Conservation (phyloP, 2,797 vertebrate species). For the Rhynchotus rufescens region DNA sequence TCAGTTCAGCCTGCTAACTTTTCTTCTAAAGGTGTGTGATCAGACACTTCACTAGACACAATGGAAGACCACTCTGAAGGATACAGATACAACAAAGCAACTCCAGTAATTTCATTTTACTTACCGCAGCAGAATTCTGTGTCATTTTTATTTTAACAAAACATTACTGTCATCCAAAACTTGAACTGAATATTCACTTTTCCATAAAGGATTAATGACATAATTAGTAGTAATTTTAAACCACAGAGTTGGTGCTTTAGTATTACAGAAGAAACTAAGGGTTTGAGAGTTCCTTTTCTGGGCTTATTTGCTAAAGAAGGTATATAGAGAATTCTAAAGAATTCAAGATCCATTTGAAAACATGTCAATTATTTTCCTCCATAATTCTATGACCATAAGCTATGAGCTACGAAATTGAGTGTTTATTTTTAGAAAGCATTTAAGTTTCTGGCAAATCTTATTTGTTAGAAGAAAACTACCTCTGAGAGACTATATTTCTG, state of each 20-base stretch:
- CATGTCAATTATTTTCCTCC: background rate
- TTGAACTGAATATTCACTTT: background rate
- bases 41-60: background rate
- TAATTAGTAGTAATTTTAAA: background rate
- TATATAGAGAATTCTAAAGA: background rate
- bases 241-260: background rate
- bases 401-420: rapidly evolving
- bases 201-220: background rate
- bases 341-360: background rate
- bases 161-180: background rate
- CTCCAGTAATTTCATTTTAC: background rate
- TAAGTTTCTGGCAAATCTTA: background rate
- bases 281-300: background rate
- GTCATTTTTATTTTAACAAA: background rate
- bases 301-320: background rate
- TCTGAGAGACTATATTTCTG: background rate
- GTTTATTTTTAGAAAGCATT: background rate
- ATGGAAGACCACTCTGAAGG: background rate
- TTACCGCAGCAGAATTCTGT: background rate
- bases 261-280: background rate
- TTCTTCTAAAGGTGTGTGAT: background rate
- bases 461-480: background rate
- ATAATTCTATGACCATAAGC: no score
- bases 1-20: background rate
- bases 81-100: background rate